A percentile compares a stretch with the other conserved stretches of the same genome.
Evolutionary conservation across 2,113 vertebrate species (phyloP).

Genomic region (Nymphicus hollandicus): DNA sequence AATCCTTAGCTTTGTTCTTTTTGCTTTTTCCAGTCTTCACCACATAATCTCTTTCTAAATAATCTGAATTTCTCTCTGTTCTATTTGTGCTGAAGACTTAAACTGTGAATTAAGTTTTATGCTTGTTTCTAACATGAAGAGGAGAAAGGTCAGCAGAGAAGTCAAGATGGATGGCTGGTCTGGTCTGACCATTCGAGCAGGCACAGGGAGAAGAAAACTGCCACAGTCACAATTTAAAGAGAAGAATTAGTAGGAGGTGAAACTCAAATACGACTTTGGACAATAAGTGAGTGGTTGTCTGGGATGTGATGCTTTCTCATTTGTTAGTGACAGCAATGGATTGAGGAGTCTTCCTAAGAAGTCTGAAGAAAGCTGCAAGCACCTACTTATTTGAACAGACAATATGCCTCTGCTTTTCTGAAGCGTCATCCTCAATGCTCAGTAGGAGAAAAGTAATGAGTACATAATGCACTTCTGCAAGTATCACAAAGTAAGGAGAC

Average conservation of each 20-base stretch:
- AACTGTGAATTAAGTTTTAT: not conserved
- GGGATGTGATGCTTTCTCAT: rapidly evolving
- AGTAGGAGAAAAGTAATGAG: not conserved
- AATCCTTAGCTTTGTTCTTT: not conserved
- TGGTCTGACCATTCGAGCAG: not conserved
- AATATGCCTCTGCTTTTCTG: not conserved
- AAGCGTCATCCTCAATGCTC: not conserved
- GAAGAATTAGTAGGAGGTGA: not conserved
- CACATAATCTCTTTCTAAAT: not conserved
- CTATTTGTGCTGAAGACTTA: not conserved
- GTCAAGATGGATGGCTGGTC: not conserved
- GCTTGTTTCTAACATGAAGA: not conserved
- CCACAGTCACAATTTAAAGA: not conserved
- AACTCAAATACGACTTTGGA: not conserved
- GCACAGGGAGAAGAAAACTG: not conserved
- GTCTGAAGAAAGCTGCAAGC: not conserved
- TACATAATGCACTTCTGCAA: not conserved
- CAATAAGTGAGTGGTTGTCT: not conserved
- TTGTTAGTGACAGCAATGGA: not conserved
- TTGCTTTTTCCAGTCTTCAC: not conserved
- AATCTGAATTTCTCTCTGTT: not conserved
- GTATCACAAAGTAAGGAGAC: not conserved
- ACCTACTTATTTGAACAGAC: not conserved
- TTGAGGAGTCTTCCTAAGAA: not conserved
- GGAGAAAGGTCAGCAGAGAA: not conserved